A percentile compares a stretch with the other conserved stretches of the same genome.
phyloP scores from a whole-genome alignment of 2,113 vertebrate species.

The Aviceda subcristata region DNA sequence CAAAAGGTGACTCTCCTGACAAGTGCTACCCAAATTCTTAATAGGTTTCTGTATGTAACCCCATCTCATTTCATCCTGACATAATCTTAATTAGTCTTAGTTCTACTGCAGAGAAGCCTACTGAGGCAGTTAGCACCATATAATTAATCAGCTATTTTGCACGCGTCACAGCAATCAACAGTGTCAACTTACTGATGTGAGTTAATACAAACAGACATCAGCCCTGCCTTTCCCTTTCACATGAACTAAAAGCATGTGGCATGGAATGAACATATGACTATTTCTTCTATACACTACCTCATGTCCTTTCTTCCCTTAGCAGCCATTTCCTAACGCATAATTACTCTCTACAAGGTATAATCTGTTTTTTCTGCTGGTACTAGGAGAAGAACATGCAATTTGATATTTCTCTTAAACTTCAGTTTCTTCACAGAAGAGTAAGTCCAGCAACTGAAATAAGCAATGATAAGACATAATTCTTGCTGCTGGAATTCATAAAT shows the following conservation, averaged over 20 bases:
- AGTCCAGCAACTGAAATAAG: background rate
- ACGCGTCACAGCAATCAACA: conserved; percentile 49
- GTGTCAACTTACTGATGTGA: conserved; percentile 55
- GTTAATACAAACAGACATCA: conserved; percentile 42
- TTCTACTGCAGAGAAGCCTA: conserved; percentile 65
- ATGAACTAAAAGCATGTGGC: background rate
- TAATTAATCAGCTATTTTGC: conserved; percentile 76
- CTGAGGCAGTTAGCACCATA: conserved; percentile 71
- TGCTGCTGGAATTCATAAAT: background rate
- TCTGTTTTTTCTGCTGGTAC: background rate
- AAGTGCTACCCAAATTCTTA: conserved; percentile 42
- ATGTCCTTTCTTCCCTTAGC: background rate
- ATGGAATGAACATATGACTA: background rate
- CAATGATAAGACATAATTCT: background rate
- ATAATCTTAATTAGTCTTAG: conserved; percentile 76
- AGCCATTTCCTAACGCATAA: background rate
- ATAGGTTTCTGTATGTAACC: conserved; percentile 40
- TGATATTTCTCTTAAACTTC: background rate
- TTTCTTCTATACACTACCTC: background rate
- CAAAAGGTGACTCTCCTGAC: conserved; percentile 29
- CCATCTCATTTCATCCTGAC: conserved; percentile 61
- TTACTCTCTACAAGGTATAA: background rate
- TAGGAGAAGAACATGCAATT: background rate
- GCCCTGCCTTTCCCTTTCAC: background rate
- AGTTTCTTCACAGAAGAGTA: background rate